phyloP scores from a whole-genome alignment of 2,888 invertebrate species.

The Tipula vernalis region DNA sequence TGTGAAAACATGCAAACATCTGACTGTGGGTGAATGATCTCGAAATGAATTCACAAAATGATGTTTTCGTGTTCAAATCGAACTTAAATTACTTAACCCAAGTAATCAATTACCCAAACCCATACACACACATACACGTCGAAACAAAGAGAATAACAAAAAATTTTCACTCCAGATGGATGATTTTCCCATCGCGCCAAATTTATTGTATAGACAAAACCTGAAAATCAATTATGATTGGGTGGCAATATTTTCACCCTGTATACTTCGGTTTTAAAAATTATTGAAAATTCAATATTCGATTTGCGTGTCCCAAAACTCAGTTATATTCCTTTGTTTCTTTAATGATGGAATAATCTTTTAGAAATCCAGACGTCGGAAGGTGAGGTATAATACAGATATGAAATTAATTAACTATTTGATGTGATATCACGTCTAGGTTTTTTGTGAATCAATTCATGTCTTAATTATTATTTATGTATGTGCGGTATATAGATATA shows the following conservation, averaged over 20 bases:
- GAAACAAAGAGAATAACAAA: not conserved
- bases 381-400: not conserved
- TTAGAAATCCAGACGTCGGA: not conserved
- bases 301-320: not conserved
- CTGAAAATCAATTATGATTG: not conserved
- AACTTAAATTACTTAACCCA: not conserved
- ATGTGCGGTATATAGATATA: not conserved
- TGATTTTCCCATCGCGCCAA: not conserved
- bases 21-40: not conserved
- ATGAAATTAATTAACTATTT: not conserved
- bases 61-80: not conserved
- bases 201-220: not conserved
- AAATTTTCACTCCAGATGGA: not conserved
- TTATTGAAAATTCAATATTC: not conserved
- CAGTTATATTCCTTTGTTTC: not conserved
- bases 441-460: not conserved
- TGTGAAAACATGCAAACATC: not conserved
- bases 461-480: not conserved
- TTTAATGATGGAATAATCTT: not conserved
- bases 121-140: not conserved
- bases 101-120: not conserved
- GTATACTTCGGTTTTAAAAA: not conserved
- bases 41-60: not conserved
- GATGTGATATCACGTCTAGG: not conserved
- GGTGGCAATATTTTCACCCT: not conserved